A percentile compares a stretch with the other conserved stretches of the same genome.
Conservation (phyloP, 2,113 vertebrate species). For the Trematomus loennbergii region DNA sequence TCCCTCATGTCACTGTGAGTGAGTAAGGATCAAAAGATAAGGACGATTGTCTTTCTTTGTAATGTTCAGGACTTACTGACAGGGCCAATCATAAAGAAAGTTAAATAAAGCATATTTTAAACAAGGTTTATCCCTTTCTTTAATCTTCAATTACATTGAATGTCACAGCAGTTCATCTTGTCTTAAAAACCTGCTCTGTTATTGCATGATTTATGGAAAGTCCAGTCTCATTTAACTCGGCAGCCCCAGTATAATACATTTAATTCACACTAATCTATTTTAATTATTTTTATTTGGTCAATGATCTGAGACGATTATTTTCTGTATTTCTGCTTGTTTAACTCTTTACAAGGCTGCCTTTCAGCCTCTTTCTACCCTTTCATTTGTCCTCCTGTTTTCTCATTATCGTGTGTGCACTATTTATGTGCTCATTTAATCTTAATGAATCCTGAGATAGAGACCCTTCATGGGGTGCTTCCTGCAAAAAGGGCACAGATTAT, state of each 20-base stretch:
- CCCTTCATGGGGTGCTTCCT: constrained; percentile 77
- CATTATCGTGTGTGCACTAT: constrained; percentile 72
- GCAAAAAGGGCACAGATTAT: constrained; percentile 84
- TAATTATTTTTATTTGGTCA: constrained; percentile 18
- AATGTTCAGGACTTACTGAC: background rate
- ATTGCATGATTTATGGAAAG: background rate
- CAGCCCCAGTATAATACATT: background rate
- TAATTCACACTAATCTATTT: constrained; percentile 18
- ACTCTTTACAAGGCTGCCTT: constrained; percentile 20
- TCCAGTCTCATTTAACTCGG: background rate
- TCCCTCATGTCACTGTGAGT: constrained; percentile 32
- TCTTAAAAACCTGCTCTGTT: background rate
- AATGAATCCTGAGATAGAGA: constrained; percentile 77
- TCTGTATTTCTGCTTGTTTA: constrained; percentile 14
- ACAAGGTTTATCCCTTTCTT: background rate
- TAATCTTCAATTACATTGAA: constrained; percentile 9
- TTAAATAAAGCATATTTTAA: background rate
- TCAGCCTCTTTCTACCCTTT: constrained; percentile 39
- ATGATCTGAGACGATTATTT: constrained; percentile 1
- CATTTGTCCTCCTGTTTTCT: constrained; percentile 54
- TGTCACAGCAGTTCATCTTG: background rate
- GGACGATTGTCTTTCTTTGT: background rate
- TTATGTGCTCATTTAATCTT: constrained; percentile 81
- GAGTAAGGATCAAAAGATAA: constrained; percentile 42
- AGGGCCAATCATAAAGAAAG: background rate